Conservation (phyloP, 2,888 invertebrate species). For the Neoascia interrupta region DNA sequence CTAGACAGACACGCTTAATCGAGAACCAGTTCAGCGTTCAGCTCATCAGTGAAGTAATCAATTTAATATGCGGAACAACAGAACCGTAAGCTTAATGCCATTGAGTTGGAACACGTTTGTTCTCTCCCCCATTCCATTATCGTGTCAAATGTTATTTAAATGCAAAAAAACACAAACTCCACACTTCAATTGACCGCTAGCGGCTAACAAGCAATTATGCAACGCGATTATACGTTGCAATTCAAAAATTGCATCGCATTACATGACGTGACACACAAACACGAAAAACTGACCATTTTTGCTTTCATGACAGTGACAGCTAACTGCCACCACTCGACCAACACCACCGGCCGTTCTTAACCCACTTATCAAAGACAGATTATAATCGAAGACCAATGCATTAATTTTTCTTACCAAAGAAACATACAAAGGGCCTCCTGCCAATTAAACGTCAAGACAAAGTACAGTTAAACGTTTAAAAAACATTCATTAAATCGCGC, state of each 20-base stretch:
- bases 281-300: too few species aligned
- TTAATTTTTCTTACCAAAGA: not conserved
- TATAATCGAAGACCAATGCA: not conserved
- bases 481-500: conserved; percentile 21
- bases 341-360: too few species aligned
- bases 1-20: too few species aligned
- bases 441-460: conserved; percentile 1
- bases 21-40: conserved; percentile 17
- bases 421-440: not conserved
- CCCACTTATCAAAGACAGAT: too few species aligned
- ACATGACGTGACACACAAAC: conserved; percentile 14
- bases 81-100: conserved; percentile 19
- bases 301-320: too few species aligned
- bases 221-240: conserved; percentile 35
- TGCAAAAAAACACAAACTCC: not conserved
- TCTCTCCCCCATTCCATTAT: not conserved
- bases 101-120: conserved; percentile 5
- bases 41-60: conserved; percentile 12
- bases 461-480: conserved; percentile 22
- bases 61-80: conserved; percentile 21
- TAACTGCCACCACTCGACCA: too few species aligned
- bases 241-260: conserved; percentile 48
- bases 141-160: not conserved
- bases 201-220: conserved; percentile 17
- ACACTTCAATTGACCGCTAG: conserved; percentile 26